phyloP scores from a whole-genome alignment of 2,888 invertebrate species.

The Taenaris catops region DNA sequence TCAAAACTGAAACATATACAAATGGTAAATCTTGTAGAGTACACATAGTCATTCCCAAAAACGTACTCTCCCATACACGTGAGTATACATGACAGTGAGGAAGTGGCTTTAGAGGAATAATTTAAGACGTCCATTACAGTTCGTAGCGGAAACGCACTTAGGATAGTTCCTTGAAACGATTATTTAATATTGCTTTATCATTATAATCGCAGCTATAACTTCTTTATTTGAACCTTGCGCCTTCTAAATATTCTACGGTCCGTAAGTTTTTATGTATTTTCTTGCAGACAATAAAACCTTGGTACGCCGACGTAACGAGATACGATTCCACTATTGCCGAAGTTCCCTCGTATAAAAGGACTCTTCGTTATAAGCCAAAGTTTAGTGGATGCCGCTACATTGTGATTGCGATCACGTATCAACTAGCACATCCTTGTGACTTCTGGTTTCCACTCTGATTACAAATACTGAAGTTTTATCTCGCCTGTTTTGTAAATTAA shows the following conservation, averaged over 20 bases:
- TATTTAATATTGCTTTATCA: constrained; percentile 15
- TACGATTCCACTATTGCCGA: constrained; percentile 12
- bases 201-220: constrained; percentile 16
- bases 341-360: constrained; percentile 18
- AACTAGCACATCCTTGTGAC: constrained; percentile 58
- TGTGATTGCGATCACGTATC: constrained; percentile 54
- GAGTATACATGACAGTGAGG: too few species aligned
- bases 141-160: background rate
- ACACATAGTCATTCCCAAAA: too few species aligned
- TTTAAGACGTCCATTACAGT: too few species aligned
- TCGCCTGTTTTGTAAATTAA: constrained; percentile 16
- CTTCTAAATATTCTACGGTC: constrained; percentile 40
- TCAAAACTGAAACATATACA: too few species aligned
- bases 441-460: constrained; percentile 62
- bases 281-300: constrained; percentile 43
- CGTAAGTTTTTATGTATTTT: constrained; percentile 50
- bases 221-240: constrained; percentile 21
- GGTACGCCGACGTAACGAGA: constrained; percentile 20
- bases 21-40: too few species aligned
- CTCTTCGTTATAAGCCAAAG: constrained; percentile 30
- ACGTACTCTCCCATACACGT: too few species aligned
- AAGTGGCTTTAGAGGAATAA: too few species aligned
- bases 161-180: background rate
- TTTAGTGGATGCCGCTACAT: constrained; percentile 37
- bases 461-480: constrained; percentile 53